Evolutionary conservation across 1,140 invertebrate species (phyloP), one percentile per base, ranked within the genome.

Genomic region (Brachionus paranguensis): DNA sequence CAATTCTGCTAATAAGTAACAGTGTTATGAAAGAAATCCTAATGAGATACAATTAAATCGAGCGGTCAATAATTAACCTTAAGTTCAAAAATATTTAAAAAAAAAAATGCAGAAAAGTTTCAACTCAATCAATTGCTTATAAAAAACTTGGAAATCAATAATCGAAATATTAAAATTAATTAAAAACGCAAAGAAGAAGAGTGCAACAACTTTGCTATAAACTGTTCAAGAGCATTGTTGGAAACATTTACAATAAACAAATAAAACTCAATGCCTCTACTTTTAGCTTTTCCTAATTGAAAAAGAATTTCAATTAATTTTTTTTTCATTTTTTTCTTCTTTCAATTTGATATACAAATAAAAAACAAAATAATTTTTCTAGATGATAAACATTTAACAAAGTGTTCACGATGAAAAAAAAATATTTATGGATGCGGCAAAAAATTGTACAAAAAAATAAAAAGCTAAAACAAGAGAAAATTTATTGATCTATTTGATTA

Each of bases 221-320:
- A 72, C 68, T 72, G 68, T 43, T 72, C 68, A 72, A 72, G 68
- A 72, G 68, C 65, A 41, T 72, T 37, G 68, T 43, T 72, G 68
- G 68, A 72, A 72, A n/a, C 24, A 41, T 43, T 41, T 20, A 72
- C 41, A 72, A 72, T 41, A 41, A 72, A 43, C 17, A 72, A 72
- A 72, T 41, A 72, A 43, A 72, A 41, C 12, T 17, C 27, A 68
- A 68, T 41, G 33, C 27, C 65, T 33, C 11, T 41, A 68, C 27
- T 41, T 68, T 68, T 29, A 33, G 41, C 65, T 68, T 68, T 68
- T 68, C 65, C 27, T 68, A 68, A 68, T 68, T 68, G 65, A 68
- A 68, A 68, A 72, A 72, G 68, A 72, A 72, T 72, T 72, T 72
- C 68, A 72, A 72, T 72, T 72, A 72, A 72, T 72, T 72, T 72